These are phyloP conservation scores for Epizoanthus scotinus DNA, from an alignment of 92 coral and sea anemone genomes.

Conservation along the genomic window DNA sequence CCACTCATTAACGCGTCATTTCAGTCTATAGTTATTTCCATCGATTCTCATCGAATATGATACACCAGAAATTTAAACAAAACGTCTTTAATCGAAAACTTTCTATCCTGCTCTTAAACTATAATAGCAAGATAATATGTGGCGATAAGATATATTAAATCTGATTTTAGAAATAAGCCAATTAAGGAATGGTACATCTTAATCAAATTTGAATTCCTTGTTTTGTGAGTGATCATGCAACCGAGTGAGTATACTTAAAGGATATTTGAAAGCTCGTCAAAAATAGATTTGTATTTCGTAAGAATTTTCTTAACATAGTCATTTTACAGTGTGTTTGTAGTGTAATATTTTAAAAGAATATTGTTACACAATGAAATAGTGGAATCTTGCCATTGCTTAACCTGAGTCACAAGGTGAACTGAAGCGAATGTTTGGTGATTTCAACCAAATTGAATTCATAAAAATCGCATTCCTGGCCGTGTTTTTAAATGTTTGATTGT, in stretches of 20 bases:
- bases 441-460: neutral
- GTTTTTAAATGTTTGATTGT: neutral
- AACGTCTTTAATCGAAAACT: neutral
- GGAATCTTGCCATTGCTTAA: neutral
- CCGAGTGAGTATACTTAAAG: neutral
- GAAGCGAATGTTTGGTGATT: neutral
- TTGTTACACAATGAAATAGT: too few relatives aligned
- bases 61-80: neutral
- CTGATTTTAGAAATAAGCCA: constrained; percentile 22
- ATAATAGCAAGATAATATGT: constrained; percentile 1
- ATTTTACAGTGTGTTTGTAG: neutral
- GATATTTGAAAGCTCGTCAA: neutral
- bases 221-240: constrained; percentile 27
- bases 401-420: constrained; percentile 1
- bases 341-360: neutral
- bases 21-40: neutral
- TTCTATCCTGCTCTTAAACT: constrained; percentile 4
- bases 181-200: constrained; percentile 26
- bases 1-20: neutral
- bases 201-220: constrained; percentile 35
- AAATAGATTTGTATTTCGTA: neutral
- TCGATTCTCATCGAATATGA: neutral
- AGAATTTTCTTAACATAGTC: neutral
- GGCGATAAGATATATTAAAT: constrained; percentile 11
- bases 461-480: neutral